Evolutionary conservation across 2,888 invertebrate genomes (phyloP).

Genomic region (Eupithecia dodoneata): DNA sequence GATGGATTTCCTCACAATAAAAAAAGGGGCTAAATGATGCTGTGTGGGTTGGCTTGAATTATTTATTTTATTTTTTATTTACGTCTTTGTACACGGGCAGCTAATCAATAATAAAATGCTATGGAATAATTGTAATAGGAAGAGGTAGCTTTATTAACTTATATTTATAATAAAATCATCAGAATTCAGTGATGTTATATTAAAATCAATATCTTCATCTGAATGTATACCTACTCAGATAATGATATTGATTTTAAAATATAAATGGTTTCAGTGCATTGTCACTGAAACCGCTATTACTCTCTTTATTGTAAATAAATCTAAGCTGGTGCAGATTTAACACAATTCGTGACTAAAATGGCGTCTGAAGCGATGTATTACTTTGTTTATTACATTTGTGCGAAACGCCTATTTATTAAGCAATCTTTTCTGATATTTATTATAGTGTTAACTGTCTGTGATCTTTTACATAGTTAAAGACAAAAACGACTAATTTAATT

Average conservation of each 20-base stretch:
- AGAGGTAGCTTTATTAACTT: background rate
- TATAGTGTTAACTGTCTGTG: background rate
- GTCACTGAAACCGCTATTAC: conserved; percentile 14
- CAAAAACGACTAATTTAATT: background rate
- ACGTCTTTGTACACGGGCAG: background rate
- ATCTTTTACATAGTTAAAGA: background rate
- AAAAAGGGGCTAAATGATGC: too few species aligned
- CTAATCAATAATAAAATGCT: background rate
- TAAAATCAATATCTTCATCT: background rate
- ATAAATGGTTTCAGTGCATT: too few species aligned
- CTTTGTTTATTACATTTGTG: conserved; percentile 62
- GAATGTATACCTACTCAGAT: background rate
- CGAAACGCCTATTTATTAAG: conserved; percentile 51
- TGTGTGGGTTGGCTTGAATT: too few species aligned
- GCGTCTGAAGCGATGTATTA: conserved; percentile 55
- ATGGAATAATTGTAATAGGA: background rate
- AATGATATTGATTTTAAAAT: too few species aligned
- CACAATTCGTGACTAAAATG: conserved; percentile 75
- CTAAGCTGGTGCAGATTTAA: conserved; percentile 63
- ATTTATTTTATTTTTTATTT: background rate
- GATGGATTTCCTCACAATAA: too few species aligned
- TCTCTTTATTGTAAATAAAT: conserved; percentile 62
- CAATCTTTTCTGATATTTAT: conserved; percentile 42
- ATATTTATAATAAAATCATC: background rate
- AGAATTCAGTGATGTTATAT: background rate